Conservation (phyloP, 2,888 invertebrate species). For the Tanypteryx hageni region DNA sequence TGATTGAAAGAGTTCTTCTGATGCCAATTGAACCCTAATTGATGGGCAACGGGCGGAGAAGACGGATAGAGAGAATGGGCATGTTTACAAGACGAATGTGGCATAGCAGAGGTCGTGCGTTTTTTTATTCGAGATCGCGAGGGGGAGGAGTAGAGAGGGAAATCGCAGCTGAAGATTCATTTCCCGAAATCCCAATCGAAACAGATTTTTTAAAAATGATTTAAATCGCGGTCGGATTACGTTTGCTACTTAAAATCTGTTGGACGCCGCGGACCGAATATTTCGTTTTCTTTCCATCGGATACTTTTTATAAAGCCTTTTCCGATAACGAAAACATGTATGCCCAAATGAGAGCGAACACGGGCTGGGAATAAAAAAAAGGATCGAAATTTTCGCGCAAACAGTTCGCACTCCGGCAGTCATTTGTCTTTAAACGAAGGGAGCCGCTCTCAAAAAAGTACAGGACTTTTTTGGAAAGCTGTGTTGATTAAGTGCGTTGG, state of each 20-base stretch:
- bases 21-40: slow-evolving; percentile 38
- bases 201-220: background rate
- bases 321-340: slow-evolving; percentile 7
- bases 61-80: background rate
- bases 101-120: background rate
- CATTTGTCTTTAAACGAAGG: slow-evolving; percentile 62
- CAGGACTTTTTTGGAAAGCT: slow-evolving; percentile 49
- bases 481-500: slow-evolving; percentile 53
- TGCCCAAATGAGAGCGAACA: slow-evolving; percentile 33
- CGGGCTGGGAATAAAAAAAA: slow-evolving; percentile 27
- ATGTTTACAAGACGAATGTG: slow-evolving; percentile 29
- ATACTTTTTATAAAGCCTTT: background rate
- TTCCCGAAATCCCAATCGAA: slow-evolving; percentile 3
- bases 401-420: slow-evolving; percentile 54
- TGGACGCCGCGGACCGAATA: background rate
- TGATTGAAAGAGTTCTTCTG: slow-evolving; percentile 49
- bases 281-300: background rate
- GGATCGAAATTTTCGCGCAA: slow-evolving; percentile 52
- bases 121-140: background rate
- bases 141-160: background rate
- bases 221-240: slow-evolving; percentile 22
- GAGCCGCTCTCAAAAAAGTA: slow-evolving; percentile 35
- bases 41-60: background rate
- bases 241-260: background rate
- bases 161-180: background rate